Conservation (phyloP, 1,140 invertebrate genomes). For the Drosophila lowei region DNA sequence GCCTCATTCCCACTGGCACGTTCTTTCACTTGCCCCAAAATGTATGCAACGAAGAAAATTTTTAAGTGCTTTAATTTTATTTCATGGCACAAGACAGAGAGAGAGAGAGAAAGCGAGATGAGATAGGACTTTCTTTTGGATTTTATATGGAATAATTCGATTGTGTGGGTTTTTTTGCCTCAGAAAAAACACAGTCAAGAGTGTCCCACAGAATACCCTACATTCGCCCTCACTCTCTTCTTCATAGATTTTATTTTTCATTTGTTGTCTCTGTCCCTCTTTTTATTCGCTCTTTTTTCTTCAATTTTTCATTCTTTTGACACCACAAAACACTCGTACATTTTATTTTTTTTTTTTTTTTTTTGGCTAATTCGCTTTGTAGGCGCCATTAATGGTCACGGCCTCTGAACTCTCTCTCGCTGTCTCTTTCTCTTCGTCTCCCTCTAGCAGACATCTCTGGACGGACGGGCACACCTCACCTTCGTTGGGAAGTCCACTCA, state of each 20-base stretch:
- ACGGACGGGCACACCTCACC: neutral
- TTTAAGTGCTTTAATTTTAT: slow-evolving; percentile 80
- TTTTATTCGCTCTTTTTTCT: neutral
- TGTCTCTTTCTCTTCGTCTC: too few species aligned
- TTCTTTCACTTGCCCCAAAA: slow-evolving; percentile 31
- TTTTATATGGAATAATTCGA: slow-evolving; percentile 56
- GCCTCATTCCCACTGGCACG: neutral
- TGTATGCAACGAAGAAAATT: slow-evolving; percentile 64
- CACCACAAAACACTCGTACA: neutral
- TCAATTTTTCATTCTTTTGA: neutral
- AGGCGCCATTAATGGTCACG: slow-evolving; percentile 46
- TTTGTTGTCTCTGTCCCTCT: neutral
- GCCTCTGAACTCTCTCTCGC: neutral
- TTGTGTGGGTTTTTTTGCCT: slow-evolving; percentile 30
- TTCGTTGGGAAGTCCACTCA: slow-evolving; percentile 56
- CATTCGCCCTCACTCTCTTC: too few species aligned
- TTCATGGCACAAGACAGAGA: slow-evolving; percentile 22
- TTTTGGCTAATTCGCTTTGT: slow-evolving; percentile 59
- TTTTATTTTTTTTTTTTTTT: slow-evolving; percentile 3
- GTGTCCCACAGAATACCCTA: too few species aligned
- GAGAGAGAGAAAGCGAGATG: too few species aligned
- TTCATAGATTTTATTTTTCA: slow-evolving; percentile 3
- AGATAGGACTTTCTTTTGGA: slow-evolving; percentile 1
- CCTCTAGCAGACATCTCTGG: too few species aligned
- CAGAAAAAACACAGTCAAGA: too few species aligned